A percentile compares a stretch with the other conserved stretches of the same genome.
Conservation (phyloP, 2,888 invertebrate genomes). For the Candidula unifasciata region DNA sequence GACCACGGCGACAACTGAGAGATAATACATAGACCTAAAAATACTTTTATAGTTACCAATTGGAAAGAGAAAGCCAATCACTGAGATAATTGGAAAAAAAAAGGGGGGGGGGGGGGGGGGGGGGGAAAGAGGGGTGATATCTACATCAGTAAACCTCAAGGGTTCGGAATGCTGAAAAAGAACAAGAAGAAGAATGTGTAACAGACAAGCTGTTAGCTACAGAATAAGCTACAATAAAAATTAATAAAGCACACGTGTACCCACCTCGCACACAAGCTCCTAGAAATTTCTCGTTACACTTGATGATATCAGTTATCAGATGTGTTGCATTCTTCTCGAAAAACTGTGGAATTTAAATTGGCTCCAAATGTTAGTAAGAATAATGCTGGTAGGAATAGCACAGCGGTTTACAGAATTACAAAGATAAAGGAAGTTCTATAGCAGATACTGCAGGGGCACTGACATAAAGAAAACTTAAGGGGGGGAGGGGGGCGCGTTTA, state of each 20-base stretch:
- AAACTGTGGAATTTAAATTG: constrained; percentile 59
- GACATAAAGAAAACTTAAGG: neutral
- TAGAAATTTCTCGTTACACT: constrained; percentile 71
- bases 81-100: too few relatives aligned
- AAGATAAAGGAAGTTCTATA: neutral
- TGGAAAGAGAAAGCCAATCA: too few relatives aligned
- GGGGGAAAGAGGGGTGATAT: neutral
- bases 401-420: neutral
- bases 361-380: neutral
- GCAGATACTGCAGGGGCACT: neutral
- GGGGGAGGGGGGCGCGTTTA: too few relatives aligned
- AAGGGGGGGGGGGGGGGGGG: too few relatives aligned
- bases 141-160: neutral
- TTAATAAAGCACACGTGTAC: neutral
- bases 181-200: neutral
- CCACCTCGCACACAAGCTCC: constrained; percentile 69
- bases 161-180: neutral
- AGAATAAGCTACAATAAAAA: neutral
- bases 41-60: too few relatives aligned
- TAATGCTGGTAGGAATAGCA: neutral
- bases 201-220: neutral
- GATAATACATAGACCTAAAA: too few relatives aligned
- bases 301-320: constrained; percentile 66
- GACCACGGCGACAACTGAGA: too few relatives aligned
- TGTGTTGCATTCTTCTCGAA: constrained; percentile 67